Base-by-base conservation (phyloP, 2,888 invertebrate species). In the Tipula lateralis region DNA sequence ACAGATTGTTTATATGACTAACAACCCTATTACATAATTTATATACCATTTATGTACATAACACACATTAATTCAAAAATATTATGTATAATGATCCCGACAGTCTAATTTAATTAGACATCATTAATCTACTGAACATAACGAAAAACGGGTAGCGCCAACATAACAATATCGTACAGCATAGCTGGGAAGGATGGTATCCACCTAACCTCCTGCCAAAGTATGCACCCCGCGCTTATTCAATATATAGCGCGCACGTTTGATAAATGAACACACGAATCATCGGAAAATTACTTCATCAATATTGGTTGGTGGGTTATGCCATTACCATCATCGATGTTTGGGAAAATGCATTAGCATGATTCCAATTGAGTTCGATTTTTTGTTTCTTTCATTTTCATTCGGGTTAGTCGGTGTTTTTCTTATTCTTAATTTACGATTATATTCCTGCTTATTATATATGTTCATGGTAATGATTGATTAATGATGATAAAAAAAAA, bases 381-480 rank as follows among this genome's bases (percentile, higher is more conserved):
- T 66, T 7, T 66, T 44, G n/a, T 66, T 66, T 66, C 2, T 66
- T 66, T 66, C 6, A 66, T 66, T 66, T 66, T 12, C 66, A 66
- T n/a, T 66, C 66, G 66, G 66, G 66, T 66, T 66, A 66, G 66
- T 24, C 66, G n/a, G 66, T 66, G 66, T 66, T 66, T 39, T 24
- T 66, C 9, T 19, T 66, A n/a, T 12, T 66, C 66, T 66, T 66
- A 24, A 66, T 66, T 66, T 66, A 66, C 24, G 24, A 66, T 66
- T 24, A 24, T 24, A 66, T 66, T 24, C 24, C 5, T 3, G 2
- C 44, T 24, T 66, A 9, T 24, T n/a, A 24, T 66, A 24, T 66
- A 44, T 44, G 6, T 66, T 9, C 24, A 66, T 66, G 66, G 66
- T 66, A 66, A 66, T 66, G 66, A 66, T 66, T 66, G 66, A 66